Conservation (phyloP, 2,113 vertebrate species). For the Heliornis fulica region DNA sequence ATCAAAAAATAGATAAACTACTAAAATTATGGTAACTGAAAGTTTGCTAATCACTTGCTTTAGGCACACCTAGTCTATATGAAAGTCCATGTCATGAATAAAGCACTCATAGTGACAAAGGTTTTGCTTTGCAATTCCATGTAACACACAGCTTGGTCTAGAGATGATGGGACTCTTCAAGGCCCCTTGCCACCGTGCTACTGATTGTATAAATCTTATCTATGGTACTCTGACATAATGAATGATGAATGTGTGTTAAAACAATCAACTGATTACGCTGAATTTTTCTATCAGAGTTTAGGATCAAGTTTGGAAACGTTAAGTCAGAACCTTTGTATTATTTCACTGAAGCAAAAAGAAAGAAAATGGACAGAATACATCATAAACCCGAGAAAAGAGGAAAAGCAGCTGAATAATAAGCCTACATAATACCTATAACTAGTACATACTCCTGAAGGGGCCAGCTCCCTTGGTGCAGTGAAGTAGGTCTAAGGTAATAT, state of each 20-base stretch:
- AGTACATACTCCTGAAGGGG: neutral
- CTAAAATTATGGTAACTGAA: neutral
- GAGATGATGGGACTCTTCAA: neutral
- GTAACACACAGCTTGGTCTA: neutral
- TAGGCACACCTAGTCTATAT: neutral
- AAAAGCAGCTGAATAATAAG: neutral
- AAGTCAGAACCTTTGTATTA: neutral
- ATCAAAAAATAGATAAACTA: neutral
- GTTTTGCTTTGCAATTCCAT: neutral
- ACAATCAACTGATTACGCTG: neutral
- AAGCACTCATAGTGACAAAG: neutral
- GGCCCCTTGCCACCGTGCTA: neutral
- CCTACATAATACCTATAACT: neutral
- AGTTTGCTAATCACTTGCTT: neutral
- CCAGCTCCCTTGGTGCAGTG: neutral
- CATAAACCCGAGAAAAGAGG: neutral
- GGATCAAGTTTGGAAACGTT: neutral
- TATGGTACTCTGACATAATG: conserved; percentile 17
- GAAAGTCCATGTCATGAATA: conserved; percentile 1
- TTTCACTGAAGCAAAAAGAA: neutral
- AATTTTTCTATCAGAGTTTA: neutral
- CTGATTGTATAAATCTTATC: conserved; percentile 12
- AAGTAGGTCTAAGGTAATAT: neutral
- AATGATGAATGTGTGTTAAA: neutral
- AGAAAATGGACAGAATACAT: neutral